A percentile compares a stretch with the other conserved stretches of the same genome.
Evolutionary conservation across 2,888 invertebrate genomes (phyloP).

Genomic region (Dione juno): DNA sequence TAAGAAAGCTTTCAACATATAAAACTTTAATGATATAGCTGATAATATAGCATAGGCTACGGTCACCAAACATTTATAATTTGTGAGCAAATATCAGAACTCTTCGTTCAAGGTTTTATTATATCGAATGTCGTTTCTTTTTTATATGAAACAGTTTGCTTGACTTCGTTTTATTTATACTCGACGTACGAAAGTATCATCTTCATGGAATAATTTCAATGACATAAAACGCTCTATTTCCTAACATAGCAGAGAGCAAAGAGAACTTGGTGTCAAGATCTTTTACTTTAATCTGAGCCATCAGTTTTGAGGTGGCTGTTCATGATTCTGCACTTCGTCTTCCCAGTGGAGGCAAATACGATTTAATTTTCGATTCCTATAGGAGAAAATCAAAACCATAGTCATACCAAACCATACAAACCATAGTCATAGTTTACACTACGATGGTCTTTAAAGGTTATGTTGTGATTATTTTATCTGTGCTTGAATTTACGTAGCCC

Average conservation of each 20-base stretch:
- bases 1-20: background rate
- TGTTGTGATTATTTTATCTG: background rate
- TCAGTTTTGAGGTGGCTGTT: too few species aligned
- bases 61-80: constrained; percentile 3
- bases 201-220: background rate
- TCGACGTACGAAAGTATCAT: background rate
- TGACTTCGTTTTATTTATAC: background rate
- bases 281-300: too few species aligned
- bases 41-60: constrained; percentile 1
- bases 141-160: constrained; percentile 2
- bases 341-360: too few species aligned
- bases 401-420: too few species aligned
- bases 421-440: too few species aligned
- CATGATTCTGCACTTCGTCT: too few species aligned
- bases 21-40: background rate
- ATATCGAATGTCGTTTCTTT: constrained; percentile 8
- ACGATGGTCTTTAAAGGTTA: background rate
- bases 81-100: constrained; percentile 17
- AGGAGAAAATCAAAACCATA: too few species aligned
- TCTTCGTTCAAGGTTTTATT: constrained; percentile 1
- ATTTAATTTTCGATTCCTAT: too few species aligned
- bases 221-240: background rate
- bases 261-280: too few species aligned
- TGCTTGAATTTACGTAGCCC: background rate
- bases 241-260: too few species aligned